Base-by-base conservation (phyloP, 53 echinoderm and acorn worm species). In the Echinarachnius parma region DNA sequence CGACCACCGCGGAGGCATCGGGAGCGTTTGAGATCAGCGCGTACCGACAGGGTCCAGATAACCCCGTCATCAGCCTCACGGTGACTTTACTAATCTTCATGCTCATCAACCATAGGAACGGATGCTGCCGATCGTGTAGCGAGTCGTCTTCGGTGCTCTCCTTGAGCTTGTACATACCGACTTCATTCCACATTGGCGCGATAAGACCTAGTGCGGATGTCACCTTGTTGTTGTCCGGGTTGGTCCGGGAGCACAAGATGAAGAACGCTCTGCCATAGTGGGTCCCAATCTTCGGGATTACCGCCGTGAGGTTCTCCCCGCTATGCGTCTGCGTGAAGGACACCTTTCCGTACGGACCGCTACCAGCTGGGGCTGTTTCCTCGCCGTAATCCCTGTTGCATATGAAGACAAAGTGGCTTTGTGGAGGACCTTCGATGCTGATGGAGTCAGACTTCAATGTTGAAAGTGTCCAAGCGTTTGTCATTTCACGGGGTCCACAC, bases 1-100 rank as follows among this genome's bases (percentile, higher is more conserved):
- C 35, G 14, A 27, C 42, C 4, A 55, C 31, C 49, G 84, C 89
- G n/a, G n/a, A n/a, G n/a, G n/a, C n/a, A 34, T 89, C 89, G 0
- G 82, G 68, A 59, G 82, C 85, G 61, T 88, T 92, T 19, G 83
- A 83, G 34, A 92, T 48, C 69, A 89, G 53, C n/a, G 78, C 66
- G 31, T 88, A 92, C 13, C 85, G 78, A 31, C 87, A 80, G 2
- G 92, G 88, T 16, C 68, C 75, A 5, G 72, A 34, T 0, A 53
- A 9, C 4, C 26, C 54, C 35, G 35, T 35, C 32, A 34, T 34
- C 35, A 53, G 34, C 54, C 35, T 33, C 30, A 53, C 54, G 33
- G 24, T 37, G 21, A 70, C 13, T 26, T 70, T 70, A 3, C 70
- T 54, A 3, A 70, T 70, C 54, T 53, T 70, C 54, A 53, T 70